Base-by-base conservation (phyloP, 2,888 invertebrate species). In the Magallana nippona region DNA sequence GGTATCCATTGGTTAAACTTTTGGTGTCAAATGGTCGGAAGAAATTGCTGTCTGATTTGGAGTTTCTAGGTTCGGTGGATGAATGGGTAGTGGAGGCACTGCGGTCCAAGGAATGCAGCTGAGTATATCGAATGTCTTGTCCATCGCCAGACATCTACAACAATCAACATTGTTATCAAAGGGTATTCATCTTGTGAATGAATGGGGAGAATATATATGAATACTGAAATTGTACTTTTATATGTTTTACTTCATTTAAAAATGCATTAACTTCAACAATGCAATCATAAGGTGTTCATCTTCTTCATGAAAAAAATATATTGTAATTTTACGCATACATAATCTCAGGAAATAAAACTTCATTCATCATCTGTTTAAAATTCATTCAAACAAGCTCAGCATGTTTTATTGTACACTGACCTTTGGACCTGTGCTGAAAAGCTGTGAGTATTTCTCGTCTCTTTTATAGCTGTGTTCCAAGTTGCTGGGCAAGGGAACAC, bases 21-120 rank as follows among this genome's bases (percentile, higher is more conserved):
- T 88, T 86, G 78, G 89, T 90, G 83, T 92, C 92, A 87, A 92
- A 92, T 10, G 92, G 92, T 81, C 92, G 84, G 87, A 92, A 92
- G 60, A 92, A 87, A 56, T 86, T 85, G 82, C 80, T 86, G 55
- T 88, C 89, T 22, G 85, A 86, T 86, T 88, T 88, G 62, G 81
- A 79, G n/a, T 83, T 77, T 44, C 86, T 86, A 62, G 78, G 78
- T 17, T 79, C 79, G 58, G 79, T 27, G 56, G 55, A 22, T 17
- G 79, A 19, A 57, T 79, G 79, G 27, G 27, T 32, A 55, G 19
- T 22, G 15, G 77, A 56, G 56, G 56, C 79, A 79, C 78, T 78
- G 44, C 62, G 83, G 56, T 83, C 80, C 32, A 56, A 71, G 56
- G 83, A 83, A 63, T 83, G 71, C 8, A 80, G 58, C 57, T 80